Evolutionary conservation across 2,888 invertebrate species (phyloP), one percentile per base, ranked within the genome.

Genomic region (Nowickia ferox): DNA sequence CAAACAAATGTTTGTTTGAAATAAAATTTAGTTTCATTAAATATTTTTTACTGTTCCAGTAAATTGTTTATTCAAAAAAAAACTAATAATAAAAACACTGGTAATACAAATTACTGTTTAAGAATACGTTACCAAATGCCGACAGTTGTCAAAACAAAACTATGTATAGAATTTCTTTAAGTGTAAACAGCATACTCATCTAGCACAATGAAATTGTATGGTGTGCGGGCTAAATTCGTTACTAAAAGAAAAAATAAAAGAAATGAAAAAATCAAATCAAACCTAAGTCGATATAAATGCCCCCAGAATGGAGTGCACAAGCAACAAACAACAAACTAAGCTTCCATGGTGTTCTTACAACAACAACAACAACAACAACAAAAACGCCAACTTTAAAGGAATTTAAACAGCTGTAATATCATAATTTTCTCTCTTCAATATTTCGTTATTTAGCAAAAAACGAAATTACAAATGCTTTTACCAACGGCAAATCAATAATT

Each of bases 281-380:
- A 42, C 42, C 63, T 19, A 46, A 74, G 65, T 57, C 30, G 57
- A 57, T 55, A 22, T 59, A 74, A 80, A 80, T 51, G 66, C 48
- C 80, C 22, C 80, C 57, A 71, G 71, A 51, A 42, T 65, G 57
- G 22, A 15, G 40, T 5, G 42, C 48, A 48, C 22, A 30, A 10
- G 8, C 44, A 59, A n/a, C 17, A 51, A 42, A 40, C 15, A 48
- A 48, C 61, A 11, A 72, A 68, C 57, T 22, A 63, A 15, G 11
- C 51, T 71, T 63, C 46, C 71, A 19, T 53, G 69, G 53, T 63
- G 79, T 53, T 79, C 59, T 65, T 63, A 19, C 1, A 19, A 38
- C 53, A 53, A 42, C 13, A 30, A 15, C 1, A 30, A 44, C 55
- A 19, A 11, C 22, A n/a, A 19, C n/a, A 9, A 10, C 13, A 57